Evolutionary conservation across 2,888 invertebrate species (phyloP), one percentile per base, ranked within the genome.

Genomic region (Erebia aethiops): DNA sequence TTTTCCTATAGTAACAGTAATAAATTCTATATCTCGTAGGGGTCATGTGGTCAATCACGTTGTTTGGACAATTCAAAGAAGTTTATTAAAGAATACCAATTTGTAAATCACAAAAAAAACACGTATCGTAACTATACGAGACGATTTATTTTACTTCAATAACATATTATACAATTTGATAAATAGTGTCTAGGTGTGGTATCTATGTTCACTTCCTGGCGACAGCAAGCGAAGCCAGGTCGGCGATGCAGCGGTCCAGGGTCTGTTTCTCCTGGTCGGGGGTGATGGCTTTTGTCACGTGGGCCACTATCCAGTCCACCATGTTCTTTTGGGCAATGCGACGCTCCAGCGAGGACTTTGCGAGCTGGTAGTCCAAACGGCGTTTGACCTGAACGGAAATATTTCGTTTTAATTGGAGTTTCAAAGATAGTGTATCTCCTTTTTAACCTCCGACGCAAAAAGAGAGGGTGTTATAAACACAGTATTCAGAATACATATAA

Each of bases 251-350:
- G 87, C 92, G 97, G 89, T 96, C 95, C 75, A 99, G 94, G 76
- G 97, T 96, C 78, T 97, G 97, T 87, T 98, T 98, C 88, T 99
- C 98, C 92, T 98, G 98, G 83, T 98, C 97, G 1, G 98, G 96
- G n/a, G 98, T 98, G 86, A 99, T 97, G 73, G 98, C 96, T 81
- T 96, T 95, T 77, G 95, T 94, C 9, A 99, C 99, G 83, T 94
- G 97, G 79, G 92, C 89, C 16, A 98, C 96, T 75, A 99, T 97
- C 97, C 98, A 99, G 88, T 97, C 96, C 41, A 98, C 98, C 97
- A 99, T 96, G 89, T 99, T 97, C 88, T 96, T 97, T 90, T 99
- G 99, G 78, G 97, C 95, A 74, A 99, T 95, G 78, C 97, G 96
- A 62, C 97, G 96, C 84, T 98, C 97, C 69, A 98, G 92, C 80